Base-by-base conservation (phyloP, 1,140 invertebrate genomes). In the Bactericera cockerelli region DNA sequence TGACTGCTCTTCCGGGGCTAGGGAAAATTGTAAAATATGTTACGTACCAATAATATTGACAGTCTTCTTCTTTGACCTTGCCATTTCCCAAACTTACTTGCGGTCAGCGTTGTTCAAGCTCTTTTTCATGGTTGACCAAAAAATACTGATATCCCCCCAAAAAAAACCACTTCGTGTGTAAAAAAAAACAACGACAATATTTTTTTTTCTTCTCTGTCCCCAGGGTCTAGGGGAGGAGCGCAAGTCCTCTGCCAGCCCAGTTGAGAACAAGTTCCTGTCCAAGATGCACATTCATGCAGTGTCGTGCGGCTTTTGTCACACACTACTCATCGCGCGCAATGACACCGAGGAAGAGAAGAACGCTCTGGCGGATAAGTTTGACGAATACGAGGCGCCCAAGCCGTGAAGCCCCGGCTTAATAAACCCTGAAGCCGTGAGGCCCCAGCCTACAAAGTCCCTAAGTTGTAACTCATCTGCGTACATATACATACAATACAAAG, bases 211-310 rank as follows among this genome's bases (percentile, higher is more conserved):
- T n/a, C n/a, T n/a, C n/a, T n/a, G n/a, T n/a, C n/a, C n/a, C n/a
- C 67, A 89, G 86, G 89, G 89, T 62, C 83, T 89, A 63, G 91
- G 91, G 11, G 89, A 93, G 64, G 81, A 86, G 68, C 83, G 85
- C 67, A 92, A 90, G 68, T 92, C 89, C 0, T 87, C 87, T 14
- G 87, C 89, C 2, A 79, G 79, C 31, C 89, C 91, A n/a, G 86
- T 89, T 71, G 91, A 94, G 75, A 87, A 93, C 14, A 87, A 83
- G 62, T 81, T 82, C 26, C 72, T 94, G 65, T 84, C 88, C 54
- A 86, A 85, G 38, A 73, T 90, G 25, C 85, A 90, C 70, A 79
- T 93, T 49, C 80, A 84, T 61, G 78, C 83, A 53, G 79, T 94
- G 14, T 72, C 86, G 8, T 89, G 89, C 80, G 91, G 91, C 16